Percentiles rank a stretch among this genome's conserved stretches.
Evolutionary conservation across 2,797 vertebrate genomes (phyloP).

Genomic region (Dicrostonyx torquatus): DNA sequence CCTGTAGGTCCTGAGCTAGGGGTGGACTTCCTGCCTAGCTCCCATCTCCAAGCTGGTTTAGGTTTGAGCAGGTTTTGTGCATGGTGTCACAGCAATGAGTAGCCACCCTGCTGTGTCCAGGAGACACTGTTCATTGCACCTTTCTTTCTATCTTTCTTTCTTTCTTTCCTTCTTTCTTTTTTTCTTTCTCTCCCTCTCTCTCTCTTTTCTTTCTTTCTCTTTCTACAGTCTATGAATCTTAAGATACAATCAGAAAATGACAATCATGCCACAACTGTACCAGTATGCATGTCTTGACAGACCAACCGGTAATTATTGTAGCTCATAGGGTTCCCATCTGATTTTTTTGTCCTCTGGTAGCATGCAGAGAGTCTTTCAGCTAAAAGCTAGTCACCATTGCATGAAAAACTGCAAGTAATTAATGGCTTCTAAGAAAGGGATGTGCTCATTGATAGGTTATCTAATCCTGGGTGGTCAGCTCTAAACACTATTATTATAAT

Average conservation of each 20-base stretch:
- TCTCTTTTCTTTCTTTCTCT: no score
- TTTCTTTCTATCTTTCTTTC: no score
- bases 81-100: background rate
- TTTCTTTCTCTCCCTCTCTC: no score
- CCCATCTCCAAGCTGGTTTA: no score
- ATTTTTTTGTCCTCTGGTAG: background rate
- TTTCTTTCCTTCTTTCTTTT: no score
- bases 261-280: background rate
- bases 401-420: background rate
- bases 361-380: background rate
- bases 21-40: background rate
- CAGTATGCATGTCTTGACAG: background rate
- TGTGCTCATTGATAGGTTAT: no score
- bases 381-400: no score
- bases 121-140: background rate
- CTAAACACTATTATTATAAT: background rate
- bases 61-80: background rate
- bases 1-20: background rate
- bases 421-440: background rate
- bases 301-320: background rate
- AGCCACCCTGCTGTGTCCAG: background rate
- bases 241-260: no score
- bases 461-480: no score
- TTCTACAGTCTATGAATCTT: background rate
- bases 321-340: background rate